Conservation (phyloP, 2,797 vertebrate genomes). For the Oophaga sylvatica region DNA sequence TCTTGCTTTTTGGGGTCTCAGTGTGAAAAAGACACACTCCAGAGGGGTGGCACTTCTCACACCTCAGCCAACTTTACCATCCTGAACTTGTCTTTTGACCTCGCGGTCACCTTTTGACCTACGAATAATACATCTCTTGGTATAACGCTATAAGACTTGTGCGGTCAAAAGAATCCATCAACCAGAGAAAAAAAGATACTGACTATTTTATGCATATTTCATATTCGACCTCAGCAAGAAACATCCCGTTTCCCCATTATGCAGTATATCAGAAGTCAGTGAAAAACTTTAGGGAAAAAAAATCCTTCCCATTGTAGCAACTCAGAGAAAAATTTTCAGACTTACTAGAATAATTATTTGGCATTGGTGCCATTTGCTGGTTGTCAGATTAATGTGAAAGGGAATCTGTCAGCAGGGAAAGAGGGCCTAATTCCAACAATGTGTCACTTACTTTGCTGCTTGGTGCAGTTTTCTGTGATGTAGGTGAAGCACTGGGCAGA, state of each 20-base stretch:
- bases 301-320: neutral
- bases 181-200: neutral
- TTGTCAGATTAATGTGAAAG: neutral
- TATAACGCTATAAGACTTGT: neutral
- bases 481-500: too few relatives aligned
- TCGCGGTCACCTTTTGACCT: constrained; percentile 48
- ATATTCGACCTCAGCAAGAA: neutral
- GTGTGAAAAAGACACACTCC: constrained; percentile 51
- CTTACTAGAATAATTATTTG: neutral
- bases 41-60: constrained; percentile 24
- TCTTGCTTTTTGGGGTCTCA: constrained; percentile 51
- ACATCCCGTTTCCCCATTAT: too few relatives aligned
- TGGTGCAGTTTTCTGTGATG: too few relatives aligned
- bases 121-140: neutral
- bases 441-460: too few relatives aligned
- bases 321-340: neutral
- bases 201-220: neutral
- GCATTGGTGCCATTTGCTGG: neutral
- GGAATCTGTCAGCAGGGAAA: too few relatives aligned
- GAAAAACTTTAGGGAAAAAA: neutral
- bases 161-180: neutral
- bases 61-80: constrained; percentile 22
- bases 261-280: neutral
- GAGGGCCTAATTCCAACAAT: too few relatives aligned
- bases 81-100: constrained; percentile 59